Percentiles rank a stretch among this genome's conserved stretches.
These are phyloP conservation scores for Copsychus sechellarum DNA, from an alignment of 2,113 vertebrate species.

Conservation along the genomic window DNA sequence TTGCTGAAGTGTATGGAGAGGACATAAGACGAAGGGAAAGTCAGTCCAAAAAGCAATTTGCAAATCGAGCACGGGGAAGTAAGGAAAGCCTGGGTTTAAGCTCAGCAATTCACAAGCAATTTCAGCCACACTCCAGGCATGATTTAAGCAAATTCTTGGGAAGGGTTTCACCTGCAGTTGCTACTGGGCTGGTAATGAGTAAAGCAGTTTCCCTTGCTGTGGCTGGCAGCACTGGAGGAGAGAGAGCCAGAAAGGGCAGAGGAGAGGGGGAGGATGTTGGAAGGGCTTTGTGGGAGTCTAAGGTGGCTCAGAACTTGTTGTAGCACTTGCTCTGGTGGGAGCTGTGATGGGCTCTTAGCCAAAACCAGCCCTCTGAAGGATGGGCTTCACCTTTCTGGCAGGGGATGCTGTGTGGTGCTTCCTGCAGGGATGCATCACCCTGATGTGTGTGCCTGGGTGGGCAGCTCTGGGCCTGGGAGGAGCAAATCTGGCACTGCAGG, in stretches of 20 bases:
- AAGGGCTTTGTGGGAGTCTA: neutral
- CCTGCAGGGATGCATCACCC: neutral
- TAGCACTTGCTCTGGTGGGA: neutral
- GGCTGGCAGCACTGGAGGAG: neutral
- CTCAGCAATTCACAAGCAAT: neutral
- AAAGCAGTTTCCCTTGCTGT: neutral
- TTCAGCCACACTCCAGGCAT: neutral
- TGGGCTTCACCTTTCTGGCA: neutral
- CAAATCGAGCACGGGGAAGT: neutral
- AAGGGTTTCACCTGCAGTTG: neutral
- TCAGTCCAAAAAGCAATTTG: neutral
- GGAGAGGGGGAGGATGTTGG: neutral
- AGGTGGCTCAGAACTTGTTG: neutral
- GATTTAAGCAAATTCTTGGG: constrained; percentile 34
- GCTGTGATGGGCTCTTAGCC: neutral
- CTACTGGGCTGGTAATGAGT: constrained; percentile 7
- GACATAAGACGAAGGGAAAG: neutral
- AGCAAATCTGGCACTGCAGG: neutral
- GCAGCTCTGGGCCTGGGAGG: rapidly evolving
- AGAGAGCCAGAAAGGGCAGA: neutral
- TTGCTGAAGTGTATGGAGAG: neutral
- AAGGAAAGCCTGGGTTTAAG: neutral
- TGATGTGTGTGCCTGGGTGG: neutral
- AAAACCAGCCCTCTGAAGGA: neutral
- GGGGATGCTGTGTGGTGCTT: neutral